phyloP scores from a whole-genome alignment of 2,797 vertebrate species.

The Odontamblyopus lacepedii region DNA sequence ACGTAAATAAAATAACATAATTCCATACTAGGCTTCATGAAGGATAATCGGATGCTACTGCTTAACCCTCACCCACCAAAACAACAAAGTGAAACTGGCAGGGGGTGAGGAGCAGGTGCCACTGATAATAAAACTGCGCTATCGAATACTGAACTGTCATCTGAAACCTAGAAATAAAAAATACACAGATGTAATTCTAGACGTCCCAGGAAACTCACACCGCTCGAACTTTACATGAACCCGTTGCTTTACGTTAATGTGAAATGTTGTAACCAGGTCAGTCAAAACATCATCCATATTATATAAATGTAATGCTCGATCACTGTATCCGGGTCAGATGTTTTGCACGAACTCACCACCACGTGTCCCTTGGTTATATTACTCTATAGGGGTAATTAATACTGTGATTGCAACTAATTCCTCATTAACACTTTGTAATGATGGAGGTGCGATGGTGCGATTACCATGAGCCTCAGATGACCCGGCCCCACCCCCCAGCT shows the following conservation, averaged over 20 bases:
- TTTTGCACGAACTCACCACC: conserved; percentile 5
- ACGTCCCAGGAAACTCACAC: background rate
- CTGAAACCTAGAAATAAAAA: too few relatives aligned
- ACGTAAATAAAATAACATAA: too few relatives aligned
- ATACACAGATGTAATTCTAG: too few relatives aligned
- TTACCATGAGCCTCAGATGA: conserved; percentile 30
- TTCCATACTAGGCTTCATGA: too few relatives aligned
- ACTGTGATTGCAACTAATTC: conserved; percentile 45
- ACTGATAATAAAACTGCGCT: too few relatives aligned
- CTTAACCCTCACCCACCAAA: too few relatives aligned
- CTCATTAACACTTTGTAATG: conserved; percentile 47
- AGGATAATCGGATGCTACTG: too few relatives aligned
- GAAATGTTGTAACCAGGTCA: background rate
- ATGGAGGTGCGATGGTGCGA: conserved; percentile 18
- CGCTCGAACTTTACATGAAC: background rate
- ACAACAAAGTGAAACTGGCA: too few relatives aligned
- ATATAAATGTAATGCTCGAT: background rate
- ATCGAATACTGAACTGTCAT: too few relatives aligned
- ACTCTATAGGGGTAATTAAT: conserved; percentile 32
- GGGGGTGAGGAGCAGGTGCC: too few relatives aligned
- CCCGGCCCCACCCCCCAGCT: conserved; percentile 14
- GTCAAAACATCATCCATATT: background rate
- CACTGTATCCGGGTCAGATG: background rate
- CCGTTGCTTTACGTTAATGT: background rate
- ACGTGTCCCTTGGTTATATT: conserved; percentile 6